Conservation (phyloP, 35 echinoderm and acorn worm genomes). For the Apostichopus parvimensis region DNA sequence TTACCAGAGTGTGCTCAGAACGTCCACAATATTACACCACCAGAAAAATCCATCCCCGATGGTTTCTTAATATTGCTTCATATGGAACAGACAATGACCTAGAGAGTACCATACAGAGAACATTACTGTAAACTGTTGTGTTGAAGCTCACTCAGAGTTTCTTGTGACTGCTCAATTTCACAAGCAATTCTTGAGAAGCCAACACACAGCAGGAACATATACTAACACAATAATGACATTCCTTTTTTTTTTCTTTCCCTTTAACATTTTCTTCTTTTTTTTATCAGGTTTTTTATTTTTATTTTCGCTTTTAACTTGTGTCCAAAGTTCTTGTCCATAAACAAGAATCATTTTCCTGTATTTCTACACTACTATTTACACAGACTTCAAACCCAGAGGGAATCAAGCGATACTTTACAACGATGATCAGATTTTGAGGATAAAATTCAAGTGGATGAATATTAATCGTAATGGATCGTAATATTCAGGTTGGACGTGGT, state of each 20-base stretch:
- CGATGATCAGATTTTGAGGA: too few relatives aligned
- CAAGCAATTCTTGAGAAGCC: conserved; percentile 7
- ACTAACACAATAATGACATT: neutral
- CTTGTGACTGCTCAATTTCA: conserved; percentile 55
- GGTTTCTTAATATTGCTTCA: conserved; percentile 55
- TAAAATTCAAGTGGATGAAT: too few relatives aligned
- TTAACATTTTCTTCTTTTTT: neutral
- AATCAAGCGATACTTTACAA: too few relatives aligned
- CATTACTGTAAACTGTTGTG: neutral
- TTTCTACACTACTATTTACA: too few relatives aligned
- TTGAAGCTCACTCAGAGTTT: conserved; percentile 17
- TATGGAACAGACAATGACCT: conserved; percentile 41
- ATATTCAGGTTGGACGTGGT: too few relatives aligned
- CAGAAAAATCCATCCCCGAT: conserved; percentile 58
- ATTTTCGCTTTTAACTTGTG: neutral
- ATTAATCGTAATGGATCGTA: too few relatives aligned
- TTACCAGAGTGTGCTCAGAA: conserved; percentile 10
- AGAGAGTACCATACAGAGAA: conserved; percentile 18
- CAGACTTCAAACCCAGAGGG: too few relatives aligned
- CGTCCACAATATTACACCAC: conserved; percentile 44
- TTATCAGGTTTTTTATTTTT: neutral
- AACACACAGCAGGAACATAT: conserved; percentile 12
- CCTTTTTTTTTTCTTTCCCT: neutral
- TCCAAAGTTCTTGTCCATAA: neutral
- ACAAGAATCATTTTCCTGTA: too few relatives aligned